A percentile compares a stretch with the other conserved stretches of the same genome.
Conservation (phyloP, 2,113 vertebrate species). For the Ivindomyrus marchei region DNA sequence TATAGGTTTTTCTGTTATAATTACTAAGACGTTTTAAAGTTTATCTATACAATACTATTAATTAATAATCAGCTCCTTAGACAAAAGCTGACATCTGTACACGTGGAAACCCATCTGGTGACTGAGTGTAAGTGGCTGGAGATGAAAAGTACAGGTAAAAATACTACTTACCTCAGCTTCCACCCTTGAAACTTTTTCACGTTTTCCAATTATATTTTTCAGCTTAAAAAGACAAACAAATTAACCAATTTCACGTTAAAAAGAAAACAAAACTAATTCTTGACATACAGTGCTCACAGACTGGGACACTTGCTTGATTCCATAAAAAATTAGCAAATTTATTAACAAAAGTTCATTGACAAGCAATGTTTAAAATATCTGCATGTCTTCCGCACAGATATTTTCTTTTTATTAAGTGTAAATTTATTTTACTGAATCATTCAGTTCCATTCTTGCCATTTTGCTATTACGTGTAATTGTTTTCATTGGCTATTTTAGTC, state of each 20-base stretch:
- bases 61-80: neutral
- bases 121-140: neutral
- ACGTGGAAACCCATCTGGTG: neutral
- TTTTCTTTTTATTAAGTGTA: neutral
- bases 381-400: neutral
- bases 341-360: neutral
- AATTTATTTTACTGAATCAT: neutral
- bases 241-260: neutral
- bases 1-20: neutral
- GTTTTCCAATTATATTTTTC: slow-evolving; percentile 83
- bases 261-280: neutral
- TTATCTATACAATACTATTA: neutral
- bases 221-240: slow-evolving; percentile 58
- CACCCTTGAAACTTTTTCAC: slow-evolving; percentile 46
- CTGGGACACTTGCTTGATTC: neutral
- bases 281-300: neutral
- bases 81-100: neutral
- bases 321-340: neutral
- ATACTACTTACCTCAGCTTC: slow-evolving; percentile 42
- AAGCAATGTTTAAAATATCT: neutral
- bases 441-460: neutral
- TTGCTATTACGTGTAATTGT: neutral
- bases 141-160: neutral
- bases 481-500: neutral
- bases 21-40: neutral